phyloP scores from a whole-genome alignment of 2,888 invertebrate species.

The Tanaodytes sp. region DNA sequence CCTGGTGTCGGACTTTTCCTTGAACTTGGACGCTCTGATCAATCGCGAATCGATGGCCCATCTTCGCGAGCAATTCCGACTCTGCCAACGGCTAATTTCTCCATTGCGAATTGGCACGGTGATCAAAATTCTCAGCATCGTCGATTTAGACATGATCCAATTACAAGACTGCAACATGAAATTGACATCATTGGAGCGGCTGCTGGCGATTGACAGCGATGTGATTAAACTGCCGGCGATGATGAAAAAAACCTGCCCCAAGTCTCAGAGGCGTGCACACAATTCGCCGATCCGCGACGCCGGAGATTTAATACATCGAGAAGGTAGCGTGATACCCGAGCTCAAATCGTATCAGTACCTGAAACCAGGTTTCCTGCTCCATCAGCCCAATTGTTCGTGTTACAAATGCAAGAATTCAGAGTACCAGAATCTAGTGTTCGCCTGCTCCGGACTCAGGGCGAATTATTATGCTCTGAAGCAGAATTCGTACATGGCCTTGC shows the following conservation, averaged over 20 bases:
- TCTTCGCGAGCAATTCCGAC: slow-evolving; percentile 58
- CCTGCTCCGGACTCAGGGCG: slow-evolving; percentile 64
- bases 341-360: slow-evolving; percentile 58
- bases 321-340: slow-evolving; percentile 63
- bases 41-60: slow-evolving; percentile 64
- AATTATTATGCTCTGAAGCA: slow-evolving; percentile 64
- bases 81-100: slow-evolving; percentile 62
- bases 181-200: slow-evolving; percentile 66
- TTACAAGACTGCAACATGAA: slow-evolving; percentile 66
- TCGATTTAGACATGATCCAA: slow-evolving; percentile 63
- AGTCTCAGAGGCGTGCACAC: background rate
- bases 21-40: slow-evolving; percentile 64
- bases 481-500: slow-evolving; percentile 56
- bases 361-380: slow-evolving; percentile 62
- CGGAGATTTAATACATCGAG: slow-evolving; percentile 34
- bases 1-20: slow-evolving; percentile 10
- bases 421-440: slow-evolving; percentile 64
- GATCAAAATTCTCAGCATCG: slow-evolving; percentile 64
- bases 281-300: slow-evolving; percentile 41
- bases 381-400: slow-evolving; percentile 61
- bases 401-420: slow-evolving; percentile 63
- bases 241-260: background rate
- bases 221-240: slow-evolving; percentile 49
- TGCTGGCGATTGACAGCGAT: slow-evolving; percentile 63
- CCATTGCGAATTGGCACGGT: slow-evolving; percentile 64